phyloP scores from a whole-genome alignment of 1,140 invertebrate genomes.

The Trichonephila clavata region DNA sequence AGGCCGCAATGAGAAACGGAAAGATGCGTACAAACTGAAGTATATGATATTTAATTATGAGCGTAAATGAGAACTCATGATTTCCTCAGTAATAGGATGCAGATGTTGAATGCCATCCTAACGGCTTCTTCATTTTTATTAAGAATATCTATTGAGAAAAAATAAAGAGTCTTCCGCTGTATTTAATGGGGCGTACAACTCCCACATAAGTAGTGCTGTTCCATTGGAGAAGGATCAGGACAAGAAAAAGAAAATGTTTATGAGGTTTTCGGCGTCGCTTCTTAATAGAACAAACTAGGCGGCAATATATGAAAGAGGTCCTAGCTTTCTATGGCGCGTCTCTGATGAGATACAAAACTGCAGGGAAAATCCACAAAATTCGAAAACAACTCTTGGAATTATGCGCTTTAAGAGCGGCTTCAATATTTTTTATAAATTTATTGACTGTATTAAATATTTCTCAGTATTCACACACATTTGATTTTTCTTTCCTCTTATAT shows the following conservation, averaged over 20 bases:
- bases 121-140: slow-evolving; percentile 28
- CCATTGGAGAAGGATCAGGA: neutral
- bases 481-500: too few relatives aligned
- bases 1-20: neutral
- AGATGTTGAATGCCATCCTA: slow-evolving; percentile 37
- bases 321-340: neutral
- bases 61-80: slow-evolving; percentile 18
- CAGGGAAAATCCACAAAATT: neutral
- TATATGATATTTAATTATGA: slow-evolving; percentile 44
- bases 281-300: slow-evolving; percentile 17
- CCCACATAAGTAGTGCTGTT: slow-evolving; percentile 46
- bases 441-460: too few relatives aligned
- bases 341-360: neutral
- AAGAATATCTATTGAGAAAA: slow-evolving; percentile 19
- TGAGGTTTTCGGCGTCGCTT: slow-evolving; percentile 50
- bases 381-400: neutral
- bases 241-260: slow-evolving; percentile 40
- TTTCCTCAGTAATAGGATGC: slow-evolving; percentile 46
- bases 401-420: too few relatives aligned
- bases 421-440: too few relatives aligned
- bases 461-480: too few relatives aligned
- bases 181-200: slow-evolving; percentile 49
- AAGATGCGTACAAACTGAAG: slow-evolving; percentile 24
- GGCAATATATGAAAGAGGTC: slow-evolving; percentile 6
- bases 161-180: slow-evolving; percentile 37